Conservation (phyloP, 2,888 invertebrate species). For the Heterodera filipjevi region DNA sequence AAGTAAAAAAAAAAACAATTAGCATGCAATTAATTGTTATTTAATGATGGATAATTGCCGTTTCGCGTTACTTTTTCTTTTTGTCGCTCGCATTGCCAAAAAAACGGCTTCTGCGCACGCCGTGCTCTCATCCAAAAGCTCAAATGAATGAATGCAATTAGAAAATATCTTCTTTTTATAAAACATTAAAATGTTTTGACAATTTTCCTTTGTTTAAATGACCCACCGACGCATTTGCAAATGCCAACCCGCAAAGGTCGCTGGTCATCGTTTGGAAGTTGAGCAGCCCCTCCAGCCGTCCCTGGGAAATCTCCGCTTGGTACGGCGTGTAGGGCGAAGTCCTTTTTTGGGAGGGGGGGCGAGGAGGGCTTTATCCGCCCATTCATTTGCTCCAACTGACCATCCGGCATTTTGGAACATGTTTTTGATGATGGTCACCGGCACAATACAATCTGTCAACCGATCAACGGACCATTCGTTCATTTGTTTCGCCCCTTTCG, state of each 20-base stretch:
- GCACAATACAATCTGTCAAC: constrained; percentile 79
- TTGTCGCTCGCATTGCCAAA: constrained; percentile 68
- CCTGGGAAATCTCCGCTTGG: constrained; percentile 97
- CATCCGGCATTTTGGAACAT: constrained; percentile 99
- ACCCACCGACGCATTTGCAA: constrained; percentile 82
- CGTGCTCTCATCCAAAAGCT: constrained; percentile 86
- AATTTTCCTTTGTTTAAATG: neutral
- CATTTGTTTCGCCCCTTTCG: no score
- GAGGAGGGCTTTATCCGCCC: neutral
- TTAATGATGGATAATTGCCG: no score
- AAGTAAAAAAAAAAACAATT: constrained; percentile 71
- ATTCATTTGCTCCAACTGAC: constrained; percentile 65
- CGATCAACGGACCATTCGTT: neutral
- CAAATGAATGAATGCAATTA: neutral
- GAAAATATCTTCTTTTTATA: neutral
- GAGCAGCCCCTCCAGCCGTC: constrained; percentile 87
- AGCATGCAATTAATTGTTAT: no score
- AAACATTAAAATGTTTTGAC: neutral
- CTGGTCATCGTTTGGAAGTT: constrained; percentile 97
- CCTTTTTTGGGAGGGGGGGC: constrained; percentile 40
- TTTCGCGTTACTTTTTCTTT: constrained; percentile 31
- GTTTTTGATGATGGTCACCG: constrained; percentile 90
- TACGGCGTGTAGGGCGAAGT: constrained; percentile 64
- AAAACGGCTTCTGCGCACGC: constrained; percentile 96
- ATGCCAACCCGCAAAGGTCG: constrained; percentile 83